Evolutionary conservation across 2,888 invertebrate genomes (phyloP).

Genomic region (Creontiades dilutus): DNA sequence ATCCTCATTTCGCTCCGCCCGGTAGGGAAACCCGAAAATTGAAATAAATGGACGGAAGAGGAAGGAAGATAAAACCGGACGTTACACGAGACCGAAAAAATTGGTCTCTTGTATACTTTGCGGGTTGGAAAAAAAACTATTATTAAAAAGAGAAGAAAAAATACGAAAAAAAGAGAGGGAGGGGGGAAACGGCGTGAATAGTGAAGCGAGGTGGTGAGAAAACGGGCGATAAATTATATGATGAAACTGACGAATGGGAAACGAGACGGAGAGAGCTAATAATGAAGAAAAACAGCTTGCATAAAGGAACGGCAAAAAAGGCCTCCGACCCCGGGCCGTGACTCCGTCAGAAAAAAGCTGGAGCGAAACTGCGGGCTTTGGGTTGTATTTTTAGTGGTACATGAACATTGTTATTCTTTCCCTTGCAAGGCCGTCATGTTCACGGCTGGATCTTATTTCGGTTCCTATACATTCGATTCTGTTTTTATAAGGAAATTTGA

Average conservation of each 20-base stretch:
- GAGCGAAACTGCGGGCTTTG: not conserved
- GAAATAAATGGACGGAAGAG: constrained; percentile 18
- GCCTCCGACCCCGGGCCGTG: not conserved
- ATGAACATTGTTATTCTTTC: not conserved
- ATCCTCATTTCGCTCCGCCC: not conserved
- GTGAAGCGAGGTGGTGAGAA: not conserved
- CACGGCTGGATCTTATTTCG: not conserved
- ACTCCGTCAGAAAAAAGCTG: not conserved
- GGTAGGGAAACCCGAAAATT: constrained; percentile 22
- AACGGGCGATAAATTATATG: constrained; percentile 46
- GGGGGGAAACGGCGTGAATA: not conserved
- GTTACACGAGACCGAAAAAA: not conserved
- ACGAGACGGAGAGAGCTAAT: constrained; percentile 31
- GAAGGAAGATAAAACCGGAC: not conserved
- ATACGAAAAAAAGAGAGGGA: not conserved
- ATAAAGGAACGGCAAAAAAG: not conserved
- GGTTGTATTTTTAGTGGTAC: not conserved
- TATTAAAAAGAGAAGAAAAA: not conserved
- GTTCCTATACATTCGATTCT: not conserved
- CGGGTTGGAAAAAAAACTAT: not conserved
- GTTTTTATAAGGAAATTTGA: too few species aligned
- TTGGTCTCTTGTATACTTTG: constrained; percentile 10
- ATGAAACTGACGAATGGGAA: constrained; percentile 52
- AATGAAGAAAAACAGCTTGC: constrained; percentile 58
- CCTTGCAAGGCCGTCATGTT: not conserved